These are phyloP conservation scores for Idaea dimidiata DNA, from an alignment of 2,888 invertebrate genomes.

Conservation along the genomic window DNA sequence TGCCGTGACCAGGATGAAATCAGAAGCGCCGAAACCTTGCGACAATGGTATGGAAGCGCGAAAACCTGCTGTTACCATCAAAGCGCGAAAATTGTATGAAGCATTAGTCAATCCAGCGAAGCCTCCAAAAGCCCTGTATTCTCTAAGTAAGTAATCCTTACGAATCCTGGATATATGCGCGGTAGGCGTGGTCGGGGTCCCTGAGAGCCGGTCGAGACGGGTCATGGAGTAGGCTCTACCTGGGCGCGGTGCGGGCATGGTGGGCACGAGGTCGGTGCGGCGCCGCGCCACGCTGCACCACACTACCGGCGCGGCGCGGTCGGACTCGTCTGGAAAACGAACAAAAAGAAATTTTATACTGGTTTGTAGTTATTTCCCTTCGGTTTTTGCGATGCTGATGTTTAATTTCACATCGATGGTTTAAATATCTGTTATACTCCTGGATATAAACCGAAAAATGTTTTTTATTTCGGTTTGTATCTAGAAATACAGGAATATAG, in stretches of 20 bases:
- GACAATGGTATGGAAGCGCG: conserved; percentile 1
- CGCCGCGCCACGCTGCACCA: conserved; percentile 91
- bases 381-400: too few relatives aligned
- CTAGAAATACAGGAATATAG: too few relatives aligned
- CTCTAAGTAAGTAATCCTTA: conserved; percentile 39
- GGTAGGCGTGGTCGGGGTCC: conserved; percentile 49
- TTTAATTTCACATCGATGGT: too few relatives aligned
- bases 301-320: conserved; percentile 78
- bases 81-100: conserved; percentile 14
- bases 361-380: too few relatives aligned
- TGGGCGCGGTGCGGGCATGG: conserved; percentile 85
- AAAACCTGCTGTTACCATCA: conserved; percentile 11
- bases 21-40: background rate
- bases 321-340: conserved; percentile 57
- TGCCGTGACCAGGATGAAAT: background rate
- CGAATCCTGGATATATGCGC: conserved; percentile 66
- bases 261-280: conserved; percentile 95
- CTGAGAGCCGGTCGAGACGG: conserved; percentile 85
- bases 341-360: background rate
- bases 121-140: conserved; percentile 17
- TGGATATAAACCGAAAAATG: too few relatives aligned
- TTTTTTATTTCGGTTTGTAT: too few relatives aligned
- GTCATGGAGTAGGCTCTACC: conserved; percentile 96
- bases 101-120: conserved; percentile 15
- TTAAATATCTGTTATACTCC: too few relatives aligned